phyloP scores from a whole-genome alignment of 1,140 invertebrate genomes.

The Tetraneura akinire region DNA sequence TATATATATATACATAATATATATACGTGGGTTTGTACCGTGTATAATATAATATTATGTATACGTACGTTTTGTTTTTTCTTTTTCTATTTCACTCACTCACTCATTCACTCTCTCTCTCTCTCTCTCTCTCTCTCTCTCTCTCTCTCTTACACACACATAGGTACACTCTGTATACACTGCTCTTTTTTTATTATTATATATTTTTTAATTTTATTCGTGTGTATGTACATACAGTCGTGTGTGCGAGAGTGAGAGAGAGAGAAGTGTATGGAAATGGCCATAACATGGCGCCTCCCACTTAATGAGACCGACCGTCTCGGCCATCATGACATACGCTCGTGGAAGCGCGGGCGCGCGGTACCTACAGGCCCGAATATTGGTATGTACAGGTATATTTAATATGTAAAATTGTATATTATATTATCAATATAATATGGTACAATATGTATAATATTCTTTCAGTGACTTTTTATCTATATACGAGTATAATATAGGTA shows the following conservation, averaged over 20 bases:
- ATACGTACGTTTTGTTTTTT: background rate
- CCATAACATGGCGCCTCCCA: slow-evolving; percentile 42
- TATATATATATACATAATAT: no score
- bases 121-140: no score
- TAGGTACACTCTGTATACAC: no score
- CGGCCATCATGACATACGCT: slow-evolving; percentile 30
- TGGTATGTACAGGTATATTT: no score
- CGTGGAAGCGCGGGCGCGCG: slow-evolving; percentile 11
- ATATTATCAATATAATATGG: no score
- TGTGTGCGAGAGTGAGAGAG: background rate
- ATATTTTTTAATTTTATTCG: slow-evolving; percentile 11
- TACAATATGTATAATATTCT: no score
- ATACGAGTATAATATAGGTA: background rate
- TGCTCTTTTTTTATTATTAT: background rate
- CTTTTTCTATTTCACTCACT: slow-evolving; percentile 47
- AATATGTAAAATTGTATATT: no score
- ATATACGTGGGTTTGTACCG: slow-evolving; percentile 28
- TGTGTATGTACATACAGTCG: background rate
- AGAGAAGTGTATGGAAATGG: slow-evolving; percentile 45
- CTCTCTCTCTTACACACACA: no score
- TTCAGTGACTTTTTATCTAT: background rate
- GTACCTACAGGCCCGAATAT: background rate
- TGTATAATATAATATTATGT: background rate
- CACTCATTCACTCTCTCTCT: no score
- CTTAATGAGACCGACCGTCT: slow-evolving; percentile 39